Evolutionary conservation across 1,140 invertebrate genomes (phyloP), one percentile per base, ranked within the genome.

Genomic region (Ceratina japonica): DNA sequence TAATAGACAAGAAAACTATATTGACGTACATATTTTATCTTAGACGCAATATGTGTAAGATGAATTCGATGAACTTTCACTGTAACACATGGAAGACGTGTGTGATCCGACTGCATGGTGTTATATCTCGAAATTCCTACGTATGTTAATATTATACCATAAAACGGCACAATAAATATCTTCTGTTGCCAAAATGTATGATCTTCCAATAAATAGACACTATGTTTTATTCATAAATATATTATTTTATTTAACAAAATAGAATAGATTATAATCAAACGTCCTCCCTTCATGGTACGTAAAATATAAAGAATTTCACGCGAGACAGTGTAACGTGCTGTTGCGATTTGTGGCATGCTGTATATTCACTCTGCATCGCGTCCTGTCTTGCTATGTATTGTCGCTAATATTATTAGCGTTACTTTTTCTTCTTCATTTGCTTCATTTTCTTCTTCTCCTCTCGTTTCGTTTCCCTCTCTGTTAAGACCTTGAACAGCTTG

Each of bases 401-500:
- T 18, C 44, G 22, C 31, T 56, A 52, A 15, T 12, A 4, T 52
- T 18, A 0, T 0, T 20, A 10, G 0, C 15, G 0, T 75, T 75
- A 75, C 58, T 75, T 80, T 86, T 94, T 94, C 88, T 94, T 94
- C 73, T 94, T 94, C 90, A 93, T 87, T 16, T 87, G 73, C 77
- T 89, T 89, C 18, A 91, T 93, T 79, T 93, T 94, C 91, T 93
- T 94, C 65, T 93, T 93, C 87, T 95, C 94, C 87, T 96, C 95
- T 12, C 93, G 90, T 84, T 94, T 95, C 84, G 93, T 94, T 52
- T 85, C 75, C n/a, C 87, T 77, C 0, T 89, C 70, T 12, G 61
- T 74, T 31, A 83, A 91, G 79, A 95, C 96, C 89, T 95, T 95
- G 91, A 96, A 96, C 54, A 97, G 92, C 90, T 96, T 97, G 91